Evolutionary conservation across 1,140 invertebrate species (phyloP), one percentile per base, ranked within the genome.

Genomic region (Leptonema lineaticorne): DNA sequence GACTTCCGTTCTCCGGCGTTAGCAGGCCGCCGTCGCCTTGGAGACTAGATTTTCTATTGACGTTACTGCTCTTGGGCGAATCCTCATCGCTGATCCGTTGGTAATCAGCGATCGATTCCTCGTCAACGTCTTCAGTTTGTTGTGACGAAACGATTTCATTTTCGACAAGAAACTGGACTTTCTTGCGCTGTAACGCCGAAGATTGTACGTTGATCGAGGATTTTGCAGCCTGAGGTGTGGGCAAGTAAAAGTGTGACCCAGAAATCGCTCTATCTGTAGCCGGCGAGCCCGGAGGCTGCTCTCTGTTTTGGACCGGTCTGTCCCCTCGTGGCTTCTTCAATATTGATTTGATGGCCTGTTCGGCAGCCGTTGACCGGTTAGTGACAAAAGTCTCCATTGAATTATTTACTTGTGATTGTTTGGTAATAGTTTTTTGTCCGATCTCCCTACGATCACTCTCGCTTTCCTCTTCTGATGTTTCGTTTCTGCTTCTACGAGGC

Each of bases 171-270:
- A 86, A 86, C 76, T 86, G 84, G 60, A 86, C 85, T 74, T 85
- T 82, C 78, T 86, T 86, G 74, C 84, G 78, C 67, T 78, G 77
- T 37, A 68, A 50, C 33, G 63, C 67, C 78, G 76, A 67, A 76
- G 74, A 22, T 76, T 77, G 75, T 76, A 78, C 63, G 74, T 24
- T 20, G 20, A 14, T 28, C 29, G 72, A 70, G 26, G 67, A 66
- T 64, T 62, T 75, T 72, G 77, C 80, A 67, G 77, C 78, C 73
- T 76, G 81, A 65, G 86, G 86, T 71, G 86, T 83, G 7, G 87
- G 87, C 69, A 89, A 78, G 76, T 89, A 89, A 82, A 89, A 89
- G 73, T 86, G 83, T 69, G 87, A 85, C 70, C 83, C 82, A 75
- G 82, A 83, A 41, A 74, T 65, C 64, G 75, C 74, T 75, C 77